These are phyloP conservation scores for Cerastoderma edule DNA, from an alignment of 2,888 invertebrate species.

Conservation along the genomic window DNA sequence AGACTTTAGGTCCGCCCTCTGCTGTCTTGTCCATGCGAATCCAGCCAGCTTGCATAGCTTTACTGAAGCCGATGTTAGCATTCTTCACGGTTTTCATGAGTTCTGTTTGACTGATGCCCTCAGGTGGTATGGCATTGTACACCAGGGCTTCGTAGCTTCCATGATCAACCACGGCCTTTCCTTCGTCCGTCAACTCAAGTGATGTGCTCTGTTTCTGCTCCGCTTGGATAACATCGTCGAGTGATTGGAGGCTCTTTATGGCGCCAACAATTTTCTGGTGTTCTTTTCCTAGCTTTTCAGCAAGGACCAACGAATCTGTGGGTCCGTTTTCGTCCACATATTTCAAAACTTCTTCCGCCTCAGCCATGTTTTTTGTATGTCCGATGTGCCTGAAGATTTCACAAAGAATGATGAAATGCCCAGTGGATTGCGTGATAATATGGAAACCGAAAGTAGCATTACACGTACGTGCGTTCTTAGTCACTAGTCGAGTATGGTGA, in stretches of 20 bases:
- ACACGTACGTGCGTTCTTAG: no score
- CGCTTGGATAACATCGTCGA: conserved; percentile 86
- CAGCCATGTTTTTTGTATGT: conserved; percentile 75
- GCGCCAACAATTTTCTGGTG: conserved; percentile 82
- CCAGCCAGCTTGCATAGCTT: conserved; percentile 97
- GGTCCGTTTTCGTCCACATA: conserved; percentile 67
- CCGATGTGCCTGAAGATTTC: no score
- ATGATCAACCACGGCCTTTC: conserved; percentile 89
- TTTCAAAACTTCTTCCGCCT: conserved; percentile 70
- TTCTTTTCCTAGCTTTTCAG: conserved; percentile 71
- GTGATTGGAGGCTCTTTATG: conserved; percentile 81
- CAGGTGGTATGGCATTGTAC: conserved; percentile 90
- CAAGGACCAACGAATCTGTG: conserved; percentile 75
- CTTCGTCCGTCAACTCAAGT: conserved; percentile 95
- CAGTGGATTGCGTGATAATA: no score
- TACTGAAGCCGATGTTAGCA: conserved; percentile 92
- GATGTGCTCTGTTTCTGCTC: conserved; percentile 89
- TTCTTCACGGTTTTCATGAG: conserved; percentile 91
- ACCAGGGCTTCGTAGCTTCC: conserved; percentile 97
- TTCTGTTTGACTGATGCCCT: conserved; percentile 91
- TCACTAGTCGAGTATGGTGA: no score
- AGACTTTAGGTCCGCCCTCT: conserved; percentile 88
- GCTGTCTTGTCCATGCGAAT: conserved; percentile 92
- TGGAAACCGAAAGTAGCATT: no score
- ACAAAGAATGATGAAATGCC: no score